Evolutionary conservation across 2,797 vertebrate species (phyloP).

Genomic region (Spinus pinus): DNA sequence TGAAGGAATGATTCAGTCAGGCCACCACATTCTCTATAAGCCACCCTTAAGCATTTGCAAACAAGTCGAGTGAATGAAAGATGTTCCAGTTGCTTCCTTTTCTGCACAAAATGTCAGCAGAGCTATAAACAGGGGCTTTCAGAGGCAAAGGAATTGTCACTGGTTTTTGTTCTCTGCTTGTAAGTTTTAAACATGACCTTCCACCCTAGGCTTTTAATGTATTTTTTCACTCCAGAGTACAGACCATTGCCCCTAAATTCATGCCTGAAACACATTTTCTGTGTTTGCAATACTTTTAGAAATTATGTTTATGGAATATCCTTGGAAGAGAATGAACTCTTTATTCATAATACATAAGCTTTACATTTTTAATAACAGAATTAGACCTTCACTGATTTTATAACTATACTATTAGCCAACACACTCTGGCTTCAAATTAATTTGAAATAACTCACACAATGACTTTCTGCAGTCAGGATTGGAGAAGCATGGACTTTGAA

Average conservation of each 20-base stretch:
- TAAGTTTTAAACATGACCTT: slow-evolving; percentile 37
- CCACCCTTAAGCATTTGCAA: slow-evolving; percentile 19
- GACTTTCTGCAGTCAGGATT: slow-evolving; percentile 39
- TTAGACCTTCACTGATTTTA: slow-evolving; percentile 66
- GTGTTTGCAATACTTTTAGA: slow-evolving; percentile 41
- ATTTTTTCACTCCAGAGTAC: background rate
- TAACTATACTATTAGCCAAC: slow-evolving; percentile 56
- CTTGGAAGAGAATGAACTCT: slow-evolving; percentile 50
- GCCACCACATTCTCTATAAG: background rate
- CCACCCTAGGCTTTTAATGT: background rate
- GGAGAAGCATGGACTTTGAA: slow-evolving; percentile 52
- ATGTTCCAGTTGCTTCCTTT: background rate
- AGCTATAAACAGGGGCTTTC: slow-evolving; percentile 5
- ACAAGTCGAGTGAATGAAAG: slow-evolving; percentile 19
- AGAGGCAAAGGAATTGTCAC: background rate
- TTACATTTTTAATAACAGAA: slow-evolving; percentile 74
- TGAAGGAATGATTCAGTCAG: background rate
- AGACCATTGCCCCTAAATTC: slow-evolving; percentile 5
- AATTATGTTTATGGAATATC: slow-evolving; percentile 69
- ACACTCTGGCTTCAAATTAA: slow-evolving; percentile 57
- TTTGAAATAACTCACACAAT: slow-evolving; percentile 45
- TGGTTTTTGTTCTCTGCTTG: slow-evolving; percentile 12
- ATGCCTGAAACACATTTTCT: slow-evolving; percentile 13
- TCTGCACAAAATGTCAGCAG: background rate
- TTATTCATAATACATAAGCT: slow-evolving; percentile 69